Conservation (phyloP, 92 coral and sea anemone genomes). For the Epizoanthus ramosus region DNA sequence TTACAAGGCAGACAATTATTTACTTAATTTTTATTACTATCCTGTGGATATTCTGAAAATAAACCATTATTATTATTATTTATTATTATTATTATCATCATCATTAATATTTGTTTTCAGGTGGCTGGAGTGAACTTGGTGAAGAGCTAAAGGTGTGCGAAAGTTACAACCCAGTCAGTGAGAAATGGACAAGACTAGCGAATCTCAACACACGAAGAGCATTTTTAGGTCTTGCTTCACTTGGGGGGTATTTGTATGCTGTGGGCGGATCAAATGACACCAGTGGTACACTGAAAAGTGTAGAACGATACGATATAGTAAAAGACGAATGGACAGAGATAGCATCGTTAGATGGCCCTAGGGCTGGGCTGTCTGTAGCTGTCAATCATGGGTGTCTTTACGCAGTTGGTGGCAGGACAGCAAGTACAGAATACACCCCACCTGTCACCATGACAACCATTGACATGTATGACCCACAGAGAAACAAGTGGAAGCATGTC, state of each 20-base stretch:
- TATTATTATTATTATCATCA: background rate
- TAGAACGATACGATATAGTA: slow-evolving; percentile 71
- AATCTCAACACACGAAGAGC: slow-evolving; percentile 78
- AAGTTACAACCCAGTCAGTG: slow-evolving; percentile 78
- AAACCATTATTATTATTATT: too few species aligned
- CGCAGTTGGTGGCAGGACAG: slow-evolving; percentile 86
- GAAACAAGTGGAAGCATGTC: slow-evolving; percentile 79
- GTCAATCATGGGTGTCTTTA: slow-evolving; percentile 66
- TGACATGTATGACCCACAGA: slow-evolving; percentile 75
- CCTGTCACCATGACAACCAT: slow-evolving; percentile 81
- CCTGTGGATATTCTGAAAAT: too few species aligned
- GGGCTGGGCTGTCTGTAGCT: slow-evolving; percentile 74
- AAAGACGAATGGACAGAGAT: slow-evolving; percentile 71
- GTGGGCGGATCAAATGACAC: slow-evolving; percentile 84
- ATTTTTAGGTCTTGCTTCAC: slow-evolving; percentile 63
- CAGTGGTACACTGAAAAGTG: slow-evolving; percentile 73
- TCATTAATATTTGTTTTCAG: slow-evolving; percentile 34
- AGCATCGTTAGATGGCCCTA: slow-evolving; percentile 67
- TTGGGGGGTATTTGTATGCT: slow-evolving; percentile 72
- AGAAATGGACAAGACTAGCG: slow-evolving; percentile 79
- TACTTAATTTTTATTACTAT: too few species aligned
- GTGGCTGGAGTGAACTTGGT: slow-evolving; percentile 85
- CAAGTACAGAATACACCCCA: slow-evolving; percentile 71
- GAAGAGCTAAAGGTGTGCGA: slow-evolving; percentile 72
- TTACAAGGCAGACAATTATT: too few species aligned